A percentile compares a stretch with the other conserved stretches of the same genome.
phyloP scores from a whole-genome alignment of 2,888 invertebrate genomes.

The Chrysopilus asiliformis region DNA sequence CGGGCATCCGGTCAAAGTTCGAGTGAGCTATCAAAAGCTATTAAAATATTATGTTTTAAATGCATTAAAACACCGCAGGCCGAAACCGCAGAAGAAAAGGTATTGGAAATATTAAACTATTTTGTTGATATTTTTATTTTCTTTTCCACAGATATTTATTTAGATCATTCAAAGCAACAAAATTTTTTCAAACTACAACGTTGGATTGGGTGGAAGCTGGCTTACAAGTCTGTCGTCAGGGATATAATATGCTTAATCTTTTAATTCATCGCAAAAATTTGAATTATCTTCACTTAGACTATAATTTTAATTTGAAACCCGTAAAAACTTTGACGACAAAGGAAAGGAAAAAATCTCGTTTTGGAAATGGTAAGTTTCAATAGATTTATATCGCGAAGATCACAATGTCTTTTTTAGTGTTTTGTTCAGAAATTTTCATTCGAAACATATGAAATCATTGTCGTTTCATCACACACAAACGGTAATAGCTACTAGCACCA shows the following conservation, averaged over 20 bases:
- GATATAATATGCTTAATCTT: slow-evolving; percentile 98
- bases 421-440: too few species aligned
- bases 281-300: slow-evolving; percentile 98
- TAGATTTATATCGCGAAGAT: not conserved
- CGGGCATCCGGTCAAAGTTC: slow-evolving; percentile 95
- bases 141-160: slow-evolving; percentile 61
- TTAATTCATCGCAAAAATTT: slow-evolving; percentile 98
- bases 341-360: slow-evolving; percentile 96
- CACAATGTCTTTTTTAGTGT: too few species aligned
- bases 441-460: too few species aligned
- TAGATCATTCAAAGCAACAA: slow-evolving; percentile 98
- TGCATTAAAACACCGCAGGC: slow-evolving; percentile 91
- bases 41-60: slow-evolving; percentile 97
- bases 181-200: slow-evolving; percentile 99
- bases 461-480: too few species aligned
- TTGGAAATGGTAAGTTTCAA: slow-evolving; percentile 65
- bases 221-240: slow-evolving; percentile 94
- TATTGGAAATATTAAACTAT: slow-evolving; percentile 21
- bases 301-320: slow-evolving; percentile 99
- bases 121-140: not conserved
- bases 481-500: too few species aligned
- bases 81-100: slow-evolving; percentile 98
- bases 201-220: slow-evolving; percentile 99
- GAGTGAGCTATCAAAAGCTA: slow-evolving; percentile 97
- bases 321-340: slow-evolving; percentile 99